A percentile compares a stretch with the other conserved stretches of the same genome.
These are phyloP conservation scores for Zaprionus vittiger DNA, from an alignment of 1,140 invertebrate genomes.

Conservation along the genomic window DNA sequence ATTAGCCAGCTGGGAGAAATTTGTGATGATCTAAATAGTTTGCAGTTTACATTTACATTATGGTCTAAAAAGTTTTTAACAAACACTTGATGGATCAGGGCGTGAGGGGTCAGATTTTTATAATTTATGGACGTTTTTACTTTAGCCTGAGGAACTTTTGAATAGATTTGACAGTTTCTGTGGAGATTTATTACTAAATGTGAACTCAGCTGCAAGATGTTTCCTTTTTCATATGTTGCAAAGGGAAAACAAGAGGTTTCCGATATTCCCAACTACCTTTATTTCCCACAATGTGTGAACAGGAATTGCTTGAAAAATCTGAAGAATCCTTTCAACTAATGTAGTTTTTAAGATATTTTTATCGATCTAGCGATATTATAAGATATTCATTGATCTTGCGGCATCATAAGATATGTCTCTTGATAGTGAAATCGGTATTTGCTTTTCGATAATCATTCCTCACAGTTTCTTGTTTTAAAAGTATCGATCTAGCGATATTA, in stretches of 20 bases:
- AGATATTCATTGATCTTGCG: no score
- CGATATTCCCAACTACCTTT: no score
- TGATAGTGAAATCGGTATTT: no score
- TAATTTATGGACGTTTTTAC: not conserved
- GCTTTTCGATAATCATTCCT: no score
- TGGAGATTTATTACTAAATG: not conserved
- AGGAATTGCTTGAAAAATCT: no score
- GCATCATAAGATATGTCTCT: no score
- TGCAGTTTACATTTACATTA: not conserved
- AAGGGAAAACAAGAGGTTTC: not conserved
- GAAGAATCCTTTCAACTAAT: no score
- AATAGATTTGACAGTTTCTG: slow-evolving; percentile 4
- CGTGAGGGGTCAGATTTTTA: not conserved
- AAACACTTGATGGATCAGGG: not conserved
- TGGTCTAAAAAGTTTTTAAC: not conserved
- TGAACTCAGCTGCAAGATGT: not conserved
- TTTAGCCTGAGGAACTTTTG: not conserved
- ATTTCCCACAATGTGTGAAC: no score
- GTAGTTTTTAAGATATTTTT: no score
- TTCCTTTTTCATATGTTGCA: not conserved
- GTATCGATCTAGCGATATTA: no score
- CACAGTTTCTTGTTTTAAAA: no score
- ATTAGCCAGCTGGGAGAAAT: not conserved
- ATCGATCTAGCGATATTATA: no score
- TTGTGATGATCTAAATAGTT: slow-evolving; percentile 7